Conservation (phyloP, 2,113 vertebrate species). For the Zosterops borbonicus region DNA sequence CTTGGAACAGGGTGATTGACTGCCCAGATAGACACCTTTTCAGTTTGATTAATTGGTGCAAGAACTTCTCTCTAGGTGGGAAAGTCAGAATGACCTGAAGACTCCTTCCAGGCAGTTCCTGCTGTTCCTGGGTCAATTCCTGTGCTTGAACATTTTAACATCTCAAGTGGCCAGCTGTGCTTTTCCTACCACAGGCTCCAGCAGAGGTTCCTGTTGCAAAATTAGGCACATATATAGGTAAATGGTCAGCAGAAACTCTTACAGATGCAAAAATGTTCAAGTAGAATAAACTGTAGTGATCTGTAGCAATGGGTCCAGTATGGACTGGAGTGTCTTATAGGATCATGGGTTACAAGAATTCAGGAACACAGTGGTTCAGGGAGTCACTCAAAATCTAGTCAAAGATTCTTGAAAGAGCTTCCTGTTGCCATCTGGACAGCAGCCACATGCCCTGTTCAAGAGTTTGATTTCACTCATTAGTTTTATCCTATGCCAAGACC, state of each 20-base stretch:
- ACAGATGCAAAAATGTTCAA: not conserved
- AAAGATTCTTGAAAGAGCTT: not conserved
- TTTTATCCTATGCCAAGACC: not conserved
- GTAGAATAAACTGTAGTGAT: not conserved
- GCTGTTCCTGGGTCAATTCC: not conserved
- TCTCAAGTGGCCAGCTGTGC: not conserved
- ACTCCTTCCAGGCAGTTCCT: not conserved
- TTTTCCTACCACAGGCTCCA: not conserved
- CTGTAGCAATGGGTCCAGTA: not conserved
- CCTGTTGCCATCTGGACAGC: not conserved
- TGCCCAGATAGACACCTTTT: not conserved
- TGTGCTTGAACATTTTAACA: not conserved
- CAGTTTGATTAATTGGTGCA: not conserved
- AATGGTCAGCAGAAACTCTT: not conserved
- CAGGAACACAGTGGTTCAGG: not conserved
- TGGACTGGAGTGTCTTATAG: not conserved
- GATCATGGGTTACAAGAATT: not conserved
- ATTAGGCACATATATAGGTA: not conserved
- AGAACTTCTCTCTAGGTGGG: not conserved
- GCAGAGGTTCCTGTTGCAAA: not conserved
- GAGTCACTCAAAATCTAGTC: too few relatives aligned
- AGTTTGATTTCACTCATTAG: not conserved
- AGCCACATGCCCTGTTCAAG: not conserved
- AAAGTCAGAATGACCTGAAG: not conserved
- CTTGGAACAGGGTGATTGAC: not conserved